Evolutionary conservation across 2,797 vertebrate genomes (phyloP).

Genomic region (Eptatretus atami): DNA sequence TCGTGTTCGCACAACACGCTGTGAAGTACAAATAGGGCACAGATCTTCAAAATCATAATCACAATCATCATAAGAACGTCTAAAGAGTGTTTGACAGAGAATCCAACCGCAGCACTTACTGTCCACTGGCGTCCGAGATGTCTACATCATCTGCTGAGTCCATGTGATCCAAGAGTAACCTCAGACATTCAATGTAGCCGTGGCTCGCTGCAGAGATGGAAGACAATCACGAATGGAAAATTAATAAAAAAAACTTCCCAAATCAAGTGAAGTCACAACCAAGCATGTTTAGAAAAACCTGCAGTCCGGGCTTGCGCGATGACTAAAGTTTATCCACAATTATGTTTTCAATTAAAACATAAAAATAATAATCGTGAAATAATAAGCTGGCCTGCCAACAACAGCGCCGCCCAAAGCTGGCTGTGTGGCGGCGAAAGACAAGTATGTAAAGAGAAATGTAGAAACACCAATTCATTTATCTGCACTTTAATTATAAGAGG

Average conservation of each 20-base stretch:
- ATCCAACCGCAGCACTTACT: constrained; percentile 26
- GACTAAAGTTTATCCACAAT: too few relatives aligned
- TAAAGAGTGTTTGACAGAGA: neutral
- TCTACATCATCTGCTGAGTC: constrained; percentile 55
- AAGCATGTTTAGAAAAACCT: too few relatives aligned
- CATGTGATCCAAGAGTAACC: constrained; percentile 49
- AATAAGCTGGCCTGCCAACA: too few relatives aligned
- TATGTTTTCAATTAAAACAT: too few relatives aligned
- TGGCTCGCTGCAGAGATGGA: constrained; percentile 37
- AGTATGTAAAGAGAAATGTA: too few relatives aligned
- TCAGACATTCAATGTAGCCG: constrained; percentile 56
- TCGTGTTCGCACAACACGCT: neutral
- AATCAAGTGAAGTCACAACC: neutral
- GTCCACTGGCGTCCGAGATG: constrained; percentile 52
- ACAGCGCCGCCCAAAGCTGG: too few relatives aligned
- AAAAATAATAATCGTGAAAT: too few relatives aligned
- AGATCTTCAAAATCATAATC: neutral
- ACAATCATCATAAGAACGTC: neutral
- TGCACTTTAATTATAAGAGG: too few relatives aligned
- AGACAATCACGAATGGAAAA: constrained; percentile 7
- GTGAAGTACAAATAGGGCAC: neutral
- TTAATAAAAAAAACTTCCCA: neutral
- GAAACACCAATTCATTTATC: too few relatives aligned
- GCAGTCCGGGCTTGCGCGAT: too few relatives aligned
- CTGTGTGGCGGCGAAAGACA: too few relatives aligned